Percentiles rank a stretch among this genome's conserved stretches.
These are phyloP conservation scores for Phoenicopterus ruber DNA, from an alignment of 2,113 vertebrate species.

Conservation along the genomic window DNA sequence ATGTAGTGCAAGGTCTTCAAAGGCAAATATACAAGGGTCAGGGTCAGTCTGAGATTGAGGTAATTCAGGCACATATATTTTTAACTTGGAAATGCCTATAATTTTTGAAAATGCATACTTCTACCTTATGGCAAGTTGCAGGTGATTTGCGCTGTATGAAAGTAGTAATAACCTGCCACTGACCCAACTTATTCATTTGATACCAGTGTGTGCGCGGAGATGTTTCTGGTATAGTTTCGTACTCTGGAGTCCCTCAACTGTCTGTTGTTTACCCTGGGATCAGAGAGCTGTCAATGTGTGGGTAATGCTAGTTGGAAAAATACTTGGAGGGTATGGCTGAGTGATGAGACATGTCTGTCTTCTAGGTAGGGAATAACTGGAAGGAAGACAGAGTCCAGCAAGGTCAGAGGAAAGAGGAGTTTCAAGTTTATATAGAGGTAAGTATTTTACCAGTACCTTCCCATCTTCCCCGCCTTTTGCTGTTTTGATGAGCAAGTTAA, in stretches of 20 bases:
- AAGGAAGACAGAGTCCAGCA: neutral
- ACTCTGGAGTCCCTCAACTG: neutral
- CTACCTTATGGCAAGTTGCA: neutral
- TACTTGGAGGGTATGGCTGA: neutral
- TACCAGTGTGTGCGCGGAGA: neutral
- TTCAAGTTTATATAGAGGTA: neutral
- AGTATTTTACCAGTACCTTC: neutral
- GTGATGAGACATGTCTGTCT: neutral
- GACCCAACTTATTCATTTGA: neutral
- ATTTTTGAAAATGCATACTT: neutral
- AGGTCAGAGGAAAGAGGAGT: neutral
- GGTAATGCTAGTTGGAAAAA: neutral
- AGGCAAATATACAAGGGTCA: conserved; percentile 13
- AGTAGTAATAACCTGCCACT: neutral
- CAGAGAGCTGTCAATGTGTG: neutral
- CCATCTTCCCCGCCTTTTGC: neutral
- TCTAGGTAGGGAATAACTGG: neutral
- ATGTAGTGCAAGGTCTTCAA: neutral
- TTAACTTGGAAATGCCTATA: neutral
- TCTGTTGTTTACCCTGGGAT: neutral
- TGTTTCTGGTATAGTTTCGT: neutral
- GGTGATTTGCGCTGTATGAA: neutral
- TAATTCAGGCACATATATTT: neutral
- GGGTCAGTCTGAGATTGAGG: neutral
- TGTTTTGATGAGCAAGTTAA: neutral